Evolutionary conservation across 2,797 vertebrate species (phyloP), one percentile per base, ranked within the genome.

Genomic region (Alectoris magna): DNA sequence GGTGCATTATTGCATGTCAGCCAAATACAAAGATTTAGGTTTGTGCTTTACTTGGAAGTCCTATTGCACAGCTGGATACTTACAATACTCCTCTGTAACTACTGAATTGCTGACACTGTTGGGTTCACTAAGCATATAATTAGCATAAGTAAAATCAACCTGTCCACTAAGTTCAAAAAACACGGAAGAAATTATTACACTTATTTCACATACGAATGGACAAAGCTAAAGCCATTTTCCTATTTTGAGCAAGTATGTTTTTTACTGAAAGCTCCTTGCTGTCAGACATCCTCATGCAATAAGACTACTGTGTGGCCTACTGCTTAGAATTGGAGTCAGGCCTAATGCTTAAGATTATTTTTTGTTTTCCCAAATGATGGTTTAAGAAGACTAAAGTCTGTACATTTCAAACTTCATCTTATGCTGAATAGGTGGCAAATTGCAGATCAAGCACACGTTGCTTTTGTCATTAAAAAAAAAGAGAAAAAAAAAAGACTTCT

Each of bases 331-430:
- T 56, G 43, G 29, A 48, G 55, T 12, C 80, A 79, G 48, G 18
- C 16, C 73, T 38, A 8, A 43, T 75, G 66, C 46, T 75, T 60
- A 51, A 22, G 92, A 73, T 70, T 86, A 63, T 39, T 75, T 7
- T 13, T 16, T 59, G 1, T 81, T 87, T 70, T 66, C 80, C 80
- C 71, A 85, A 39, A 10, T 38, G 68, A 24, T 19, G 18, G 14
- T 19, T 94, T 39, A 51, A 10, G 36, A 79, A 75, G 59, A 85
- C 27, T 48, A 18, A 71, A 85, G 58, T 9, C 67, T 88, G 53
- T 60, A 59, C 7, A 76, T 38, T 49, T 83, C 67, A 90, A 90
- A 95, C 56, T 70, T 94, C 87, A 93, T 71, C 60, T 84, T 43
- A 60, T 62, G 80, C 38, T 56, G 85, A 84, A 5, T 62, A 81